Conservation (phyloP, 2,113 vertebrate species). For the Setophaga petechia region DNA sequence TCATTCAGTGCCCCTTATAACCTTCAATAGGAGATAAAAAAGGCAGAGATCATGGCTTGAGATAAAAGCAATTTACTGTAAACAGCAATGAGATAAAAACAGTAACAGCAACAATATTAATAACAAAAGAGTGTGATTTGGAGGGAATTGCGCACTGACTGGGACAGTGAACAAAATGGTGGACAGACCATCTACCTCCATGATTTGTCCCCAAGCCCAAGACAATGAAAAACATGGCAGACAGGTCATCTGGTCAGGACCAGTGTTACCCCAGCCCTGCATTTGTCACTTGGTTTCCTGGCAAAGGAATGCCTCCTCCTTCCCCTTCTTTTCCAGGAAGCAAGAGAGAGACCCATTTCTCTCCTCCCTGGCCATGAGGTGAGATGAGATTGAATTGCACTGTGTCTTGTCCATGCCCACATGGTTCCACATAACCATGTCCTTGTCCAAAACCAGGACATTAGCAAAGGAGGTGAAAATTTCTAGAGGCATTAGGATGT, state of each 20-base stretch:
- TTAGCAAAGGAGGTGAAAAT: background rate
- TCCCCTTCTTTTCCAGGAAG: background rate
- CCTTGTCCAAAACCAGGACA: background rate
- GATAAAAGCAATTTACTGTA: background rate
- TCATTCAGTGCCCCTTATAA: background rate
- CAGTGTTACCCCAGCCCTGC: background rate
- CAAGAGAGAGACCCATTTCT: background rate
- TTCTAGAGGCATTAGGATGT: background rate
- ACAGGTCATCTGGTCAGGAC: rapidly evolving
- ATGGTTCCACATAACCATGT: rapidly evolving
- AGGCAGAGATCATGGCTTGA: background rate
- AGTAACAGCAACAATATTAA: background rate
- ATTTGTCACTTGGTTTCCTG: rapidly evolving
- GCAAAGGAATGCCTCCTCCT: background rate
- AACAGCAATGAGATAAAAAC: background rate
- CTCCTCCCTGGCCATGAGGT: background rate
- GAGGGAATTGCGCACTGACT: background rate
- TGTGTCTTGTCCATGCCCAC: background rate
- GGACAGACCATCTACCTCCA: background rate
- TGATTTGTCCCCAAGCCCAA: background rate
- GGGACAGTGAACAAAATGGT: background rate
- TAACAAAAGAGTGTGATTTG: background rate
- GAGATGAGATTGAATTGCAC: too few relatives aligned
- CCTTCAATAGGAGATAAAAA: background rate
- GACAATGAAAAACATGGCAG: background rate